A percentile compares a stretch with the other conserved stretches of the same genome.
These are phyloP conservation scores for Enteromius trimaculatus DNA, from an alignment of 2,797 vertebrate species.

Conservation along the genomic window DNA sequence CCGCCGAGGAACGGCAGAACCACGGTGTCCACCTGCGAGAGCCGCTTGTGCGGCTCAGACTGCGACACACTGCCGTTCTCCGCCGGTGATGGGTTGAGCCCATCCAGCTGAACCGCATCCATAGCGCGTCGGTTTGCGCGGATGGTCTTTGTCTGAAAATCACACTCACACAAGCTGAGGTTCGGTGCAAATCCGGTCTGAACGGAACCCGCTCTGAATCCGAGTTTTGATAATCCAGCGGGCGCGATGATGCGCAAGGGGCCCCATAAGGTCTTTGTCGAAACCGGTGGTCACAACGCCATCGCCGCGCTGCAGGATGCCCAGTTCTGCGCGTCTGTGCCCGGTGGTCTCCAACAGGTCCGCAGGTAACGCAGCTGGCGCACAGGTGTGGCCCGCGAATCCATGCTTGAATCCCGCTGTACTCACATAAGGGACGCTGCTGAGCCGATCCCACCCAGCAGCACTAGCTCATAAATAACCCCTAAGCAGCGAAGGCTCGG, in stretches of 20 bases:
- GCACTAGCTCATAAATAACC: conserved; percentile 9
- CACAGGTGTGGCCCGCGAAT: conserved; percentile 54
- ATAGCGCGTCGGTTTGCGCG: conserved; percentile 69
- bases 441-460: neutral
- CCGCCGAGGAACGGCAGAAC: conserved; percentile 92
- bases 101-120: conserved; percentile 76
- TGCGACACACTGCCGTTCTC: conserved; percentile 78
- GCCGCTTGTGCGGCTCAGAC: conserved; percentile 74
- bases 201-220: conserved; percentile 13
- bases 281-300: conserved; percentile 67
- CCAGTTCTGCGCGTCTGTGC: conserved; percentile 71
- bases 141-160: conserved; percentile 69
- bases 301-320: conserved; percentile 42
- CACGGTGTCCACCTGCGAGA: conserved; percentile 88
- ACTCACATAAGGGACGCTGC: conserved; percentile 15
- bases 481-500: neutral
- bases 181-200: neutral
- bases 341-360: conserved; percentile 57
- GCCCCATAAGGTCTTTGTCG: conserved; percentile 51
- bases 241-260: conserved; percentile 8
- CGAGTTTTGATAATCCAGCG: conserved; percentile 34
- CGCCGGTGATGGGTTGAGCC: conserved; percentile 70
- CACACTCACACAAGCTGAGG: conserved; percentile 49
- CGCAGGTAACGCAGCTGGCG: conserved; percentile 75
- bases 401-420: conserved; percentile 54